Evolutionary conservation across 2,797 vertebrate genomes (phyloP), one percentile per base, ranked within the genome.

Genomic region (Anguilla obscura): DNA sequence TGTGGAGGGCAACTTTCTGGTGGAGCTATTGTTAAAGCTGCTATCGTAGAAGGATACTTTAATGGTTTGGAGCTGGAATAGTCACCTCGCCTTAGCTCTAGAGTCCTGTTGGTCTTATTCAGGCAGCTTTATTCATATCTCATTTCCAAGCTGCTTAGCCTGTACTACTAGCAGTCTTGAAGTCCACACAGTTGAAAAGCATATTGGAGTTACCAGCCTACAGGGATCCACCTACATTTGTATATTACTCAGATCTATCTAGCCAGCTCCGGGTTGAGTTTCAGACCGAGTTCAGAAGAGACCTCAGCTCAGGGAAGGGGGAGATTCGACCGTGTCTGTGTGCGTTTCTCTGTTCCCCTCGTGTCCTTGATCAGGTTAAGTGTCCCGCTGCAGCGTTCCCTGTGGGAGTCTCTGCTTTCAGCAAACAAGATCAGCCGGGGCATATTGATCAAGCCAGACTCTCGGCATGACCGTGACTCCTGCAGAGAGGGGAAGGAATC

Each of bases 321-420:
- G 63, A 14, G 14, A 3, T 88, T 88, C 85, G 8, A 21, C 86
- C 21, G 58, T 86, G 56, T 89, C 16, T 79, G 88, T 88, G 40
- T 89, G 30, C 85, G 2, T 91, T 84, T 85, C 48, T 48, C 63
- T 89, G 36, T 86, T 3, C 91, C 86, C 82, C 45, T 50, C 58
- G 10, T 52, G 40, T 84, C 79, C 40, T 36, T 87, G 54, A 88
- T 89, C 89, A 88, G 58, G 85, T 84, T 89, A 87, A 85, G 54
- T 86, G 76, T 58, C 89, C 88, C 52, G 56, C 50, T 80, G 88
- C 86, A 74, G 71, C 74, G 12, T 52, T 85, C 89, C 88, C 86
- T 84, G 50, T 3, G 89, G 87, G 89, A 86, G 87, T 66, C 54
- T 88, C 87, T 89, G 88, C 90, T 91, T 90, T 88, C 86, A 86